A percentile compares a stretch with the other conserved stretches of the same genome.
phyloP scores from a whole-genome alignment of 2,888 invertebrate species.

The Lagria hirta region DNA sequence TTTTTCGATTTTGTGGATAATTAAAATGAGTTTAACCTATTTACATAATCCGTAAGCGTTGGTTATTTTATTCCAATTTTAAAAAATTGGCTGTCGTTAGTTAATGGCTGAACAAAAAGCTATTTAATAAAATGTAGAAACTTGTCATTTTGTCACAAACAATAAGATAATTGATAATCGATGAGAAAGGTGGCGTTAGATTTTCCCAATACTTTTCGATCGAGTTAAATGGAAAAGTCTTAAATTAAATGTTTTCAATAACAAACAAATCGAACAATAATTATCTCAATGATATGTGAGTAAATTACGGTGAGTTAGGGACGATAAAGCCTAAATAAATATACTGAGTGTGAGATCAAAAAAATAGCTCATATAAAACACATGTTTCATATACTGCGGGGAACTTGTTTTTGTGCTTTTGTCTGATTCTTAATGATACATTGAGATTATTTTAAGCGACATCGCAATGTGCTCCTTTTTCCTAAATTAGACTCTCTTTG shows the following conservation, averaged over 20 bases:
- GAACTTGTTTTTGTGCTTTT: constrained; percentile 22
- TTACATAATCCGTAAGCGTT: neutral
- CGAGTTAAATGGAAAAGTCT: too few species aligned
- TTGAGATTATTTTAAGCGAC: constrained; percentile 37
- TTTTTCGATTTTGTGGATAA: constrained; percentile 5
- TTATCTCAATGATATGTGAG: constrained; percentile 18
- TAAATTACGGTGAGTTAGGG: constrained; percentile 24
- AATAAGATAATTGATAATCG: too few species aligned
- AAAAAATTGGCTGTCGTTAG: too few species aligned
- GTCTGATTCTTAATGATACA: constrained; percentile 34
- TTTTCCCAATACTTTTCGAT: too few species aligned
- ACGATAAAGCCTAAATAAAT: constrained; percentile 27
- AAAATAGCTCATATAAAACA: constrained; percentile 29
- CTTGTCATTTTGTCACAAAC: too few species aligned
- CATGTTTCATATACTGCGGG: constrained; percentile 26
- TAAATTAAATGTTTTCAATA: too few species aligned
- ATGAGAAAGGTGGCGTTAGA: too few species aligned
- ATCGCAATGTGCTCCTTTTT: constrained; percentile 35
- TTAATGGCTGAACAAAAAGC: too few species aligned
- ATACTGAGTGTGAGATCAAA: constrained; percentile 24
- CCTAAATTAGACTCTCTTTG: constrained; percentile 36
- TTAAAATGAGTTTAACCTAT: constrained; percentile 5
- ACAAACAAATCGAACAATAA: constrained; percentile 20
- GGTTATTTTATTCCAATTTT: neutral
- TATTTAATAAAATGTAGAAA: too few species aligned